Evolutionary conservation across 1,140 invertebrate genomes (phyloP).

Genomic region (Ceratosolen solmsi): DNA sequence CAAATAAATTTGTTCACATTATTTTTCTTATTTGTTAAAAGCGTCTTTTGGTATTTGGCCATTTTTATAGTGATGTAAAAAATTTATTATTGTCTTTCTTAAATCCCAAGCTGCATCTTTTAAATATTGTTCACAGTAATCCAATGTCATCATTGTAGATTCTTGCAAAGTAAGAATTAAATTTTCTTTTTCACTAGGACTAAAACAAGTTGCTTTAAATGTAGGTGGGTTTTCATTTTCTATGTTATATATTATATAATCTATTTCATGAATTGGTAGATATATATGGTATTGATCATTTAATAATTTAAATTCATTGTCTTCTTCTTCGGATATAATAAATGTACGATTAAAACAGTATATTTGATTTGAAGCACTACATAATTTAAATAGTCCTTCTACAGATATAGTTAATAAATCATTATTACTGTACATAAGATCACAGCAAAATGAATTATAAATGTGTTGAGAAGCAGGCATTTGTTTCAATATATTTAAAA

Average conservation of each 20-base stretch:
- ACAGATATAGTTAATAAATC: conserved; percentile 56
- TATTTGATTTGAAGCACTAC: conserved; percentile 50
- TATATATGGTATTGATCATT: conserved; percentile 67
- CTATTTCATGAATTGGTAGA: conserved; percentile 38
- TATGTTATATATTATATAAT: conserved; percentile 46
- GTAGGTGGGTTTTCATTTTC: conserved; percentile 50
- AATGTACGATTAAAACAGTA: conserved; percentile 67
- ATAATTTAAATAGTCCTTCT: conserved; percentile 61
- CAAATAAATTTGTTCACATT: neutral
- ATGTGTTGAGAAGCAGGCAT: conserved; percentile 65
- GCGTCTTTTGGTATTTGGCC: conserved; percentile 56
- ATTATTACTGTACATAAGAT: conserved; percentile 58
- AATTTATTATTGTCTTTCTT: conserved; percentile 60
- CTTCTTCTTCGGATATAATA: conserved; percentile 55
- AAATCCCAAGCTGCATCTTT: conserved; percentile 61
- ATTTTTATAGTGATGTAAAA: conserved; percentile 61
- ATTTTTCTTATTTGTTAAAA: conserved; percentile 45
- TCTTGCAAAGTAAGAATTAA: conserved; percentile 56
- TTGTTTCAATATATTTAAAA: conserved; percentile 58
- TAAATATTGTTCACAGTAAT: conserved; percentile 62
- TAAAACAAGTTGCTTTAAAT: conserved; percentile 55
- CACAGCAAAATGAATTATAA: conserved; percentile 58
- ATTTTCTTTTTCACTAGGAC: conserved; percentile 59
- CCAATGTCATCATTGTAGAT: conserved; percentile 59
- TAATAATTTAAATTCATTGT: conserved; percentile 67